Evolutionary conservation across 2,113 vertebrate species (phyloP).

Genomic region (Raja brachyura): DNA sequence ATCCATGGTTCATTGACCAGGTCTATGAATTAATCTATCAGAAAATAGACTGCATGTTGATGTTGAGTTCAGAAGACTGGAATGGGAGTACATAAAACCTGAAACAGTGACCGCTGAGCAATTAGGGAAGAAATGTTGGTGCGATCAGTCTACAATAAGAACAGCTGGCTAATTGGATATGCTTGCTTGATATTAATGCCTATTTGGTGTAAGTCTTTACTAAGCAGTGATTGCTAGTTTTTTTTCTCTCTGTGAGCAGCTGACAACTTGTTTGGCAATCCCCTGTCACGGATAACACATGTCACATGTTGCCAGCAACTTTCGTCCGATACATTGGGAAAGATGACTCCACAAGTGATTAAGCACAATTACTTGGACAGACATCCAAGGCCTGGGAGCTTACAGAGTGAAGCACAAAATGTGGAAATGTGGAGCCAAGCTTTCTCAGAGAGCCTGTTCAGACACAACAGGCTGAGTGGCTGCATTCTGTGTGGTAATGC

Average conservation of each 20-base stretch:
- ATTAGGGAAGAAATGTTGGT: neutral
- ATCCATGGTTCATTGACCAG: neutral
- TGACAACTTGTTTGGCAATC: neutral
- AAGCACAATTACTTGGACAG: no score
- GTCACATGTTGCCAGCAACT: neutral
- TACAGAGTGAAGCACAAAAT: no score
- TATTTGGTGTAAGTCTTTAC: neutral
- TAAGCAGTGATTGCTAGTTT: neutral
- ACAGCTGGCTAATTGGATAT: neutral
- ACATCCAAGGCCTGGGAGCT: no score
- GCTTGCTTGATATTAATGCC: neutral
- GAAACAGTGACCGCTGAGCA: neutral
- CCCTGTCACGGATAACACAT: neutral
- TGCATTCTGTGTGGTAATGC: no score
- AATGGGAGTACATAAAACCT: neutral
- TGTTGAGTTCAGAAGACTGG: neutral
- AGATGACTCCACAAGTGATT: no score
- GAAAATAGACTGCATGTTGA: neutral
- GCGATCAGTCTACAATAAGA: neutral
- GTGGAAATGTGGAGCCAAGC: no score
- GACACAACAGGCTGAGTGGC: no score
- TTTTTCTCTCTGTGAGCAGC: neutral
- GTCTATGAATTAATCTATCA: neutral
- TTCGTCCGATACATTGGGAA: no score
- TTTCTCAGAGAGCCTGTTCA: no score